A percentile compares a stretch with the other conserved stretches of the same genome.
phyloP scores from a whole-genome alignment of 2,113 vertebrate species.

The Rhea americana region DNA sequence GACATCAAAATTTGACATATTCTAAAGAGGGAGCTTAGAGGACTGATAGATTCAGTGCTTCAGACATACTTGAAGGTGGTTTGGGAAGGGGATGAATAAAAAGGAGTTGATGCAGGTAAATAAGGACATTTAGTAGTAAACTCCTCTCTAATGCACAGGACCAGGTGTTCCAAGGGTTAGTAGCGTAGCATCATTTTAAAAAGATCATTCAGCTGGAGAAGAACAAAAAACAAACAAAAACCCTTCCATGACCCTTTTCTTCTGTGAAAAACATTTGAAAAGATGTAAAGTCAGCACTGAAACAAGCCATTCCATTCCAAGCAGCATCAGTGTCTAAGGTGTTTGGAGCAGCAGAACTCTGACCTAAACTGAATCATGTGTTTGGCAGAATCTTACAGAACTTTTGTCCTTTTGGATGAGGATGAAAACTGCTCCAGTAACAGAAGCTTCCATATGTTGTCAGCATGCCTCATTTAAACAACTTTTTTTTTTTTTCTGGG shows the following conservation, averaged over 20 bases:
- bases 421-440: slow-evolving; percentile 39
- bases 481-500: slow-evolving; percentile 18
- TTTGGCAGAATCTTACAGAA: slow-evolving; percentile 8
- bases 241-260: neutral
- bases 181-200: neutral
- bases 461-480: slow-evolving; percentile 52
- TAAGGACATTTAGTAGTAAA: neutral
- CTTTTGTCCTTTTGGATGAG: slow-evolving; percentile 30
- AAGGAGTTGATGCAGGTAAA: neutral
- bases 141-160: neutral
- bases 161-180: too few relatives aligned
- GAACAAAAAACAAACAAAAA: neutral
- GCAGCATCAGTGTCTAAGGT: neutral
- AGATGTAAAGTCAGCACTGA: neutral
- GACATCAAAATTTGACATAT: neutral
- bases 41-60: neutral
- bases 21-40: neutral
- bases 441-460: slow-evolving; percentile 48
- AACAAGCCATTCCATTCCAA: neutral
- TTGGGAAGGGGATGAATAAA: neutral
- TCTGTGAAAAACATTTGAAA: neutral
- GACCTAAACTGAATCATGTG: slow-evolving; percentile 31
- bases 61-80: neutral
- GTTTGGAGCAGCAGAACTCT: slow-evolving; percentile 24
- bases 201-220: neutral